A percentile compares a stretch with the other conserved stretches of the same genome.
phyloP scores from a whole-genome alignment of 2,797 vertebrate species.

The Rallus crepitans region DNA sequence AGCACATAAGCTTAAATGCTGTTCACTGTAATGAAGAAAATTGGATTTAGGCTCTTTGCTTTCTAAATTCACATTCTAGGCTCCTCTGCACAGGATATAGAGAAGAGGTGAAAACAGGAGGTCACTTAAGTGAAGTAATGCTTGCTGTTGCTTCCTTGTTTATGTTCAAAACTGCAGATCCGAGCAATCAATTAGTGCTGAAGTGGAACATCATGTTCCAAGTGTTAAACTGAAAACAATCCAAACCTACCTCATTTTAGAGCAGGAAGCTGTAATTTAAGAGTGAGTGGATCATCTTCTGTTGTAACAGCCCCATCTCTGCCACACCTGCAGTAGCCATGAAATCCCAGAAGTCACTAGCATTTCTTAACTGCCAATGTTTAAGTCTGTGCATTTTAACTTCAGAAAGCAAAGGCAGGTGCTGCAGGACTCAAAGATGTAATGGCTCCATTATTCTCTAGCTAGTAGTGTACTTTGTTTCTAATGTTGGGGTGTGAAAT shows the following conservation, averaged over 20 bases:
- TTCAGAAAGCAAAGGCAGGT: neutral
- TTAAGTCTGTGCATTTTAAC: neutral
- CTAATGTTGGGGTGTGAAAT: neutral
- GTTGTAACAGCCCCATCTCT: neutral
- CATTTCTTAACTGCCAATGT: neutral
- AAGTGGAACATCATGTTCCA: neutral
- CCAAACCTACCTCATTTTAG: neutral
- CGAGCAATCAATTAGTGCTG: neutral
- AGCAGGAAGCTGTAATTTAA: neutral
- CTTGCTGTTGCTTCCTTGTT: neutral
- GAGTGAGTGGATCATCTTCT: neutral
- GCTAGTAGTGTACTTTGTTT: neutral
- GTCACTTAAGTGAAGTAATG: neutral
- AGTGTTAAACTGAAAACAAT: neutral
- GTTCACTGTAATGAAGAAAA: neutral
- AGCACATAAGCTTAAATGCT: neutral
- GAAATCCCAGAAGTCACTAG: neutral
- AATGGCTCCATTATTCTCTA: neutral
- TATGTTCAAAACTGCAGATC: neutral
- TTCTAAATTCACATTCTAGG: neutral
- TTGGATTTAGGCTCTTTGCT: neutral
- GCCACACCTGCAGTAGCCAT: neutral
- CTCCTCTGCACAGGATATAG: neutral
- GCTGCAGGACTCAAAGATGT: neutral
- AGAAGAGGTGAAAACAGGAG: neutral